Evolutionary conservation across 1,140 invertebrate species (phyloP).

Genomic region (Sinonovacula constricta): DNA sequence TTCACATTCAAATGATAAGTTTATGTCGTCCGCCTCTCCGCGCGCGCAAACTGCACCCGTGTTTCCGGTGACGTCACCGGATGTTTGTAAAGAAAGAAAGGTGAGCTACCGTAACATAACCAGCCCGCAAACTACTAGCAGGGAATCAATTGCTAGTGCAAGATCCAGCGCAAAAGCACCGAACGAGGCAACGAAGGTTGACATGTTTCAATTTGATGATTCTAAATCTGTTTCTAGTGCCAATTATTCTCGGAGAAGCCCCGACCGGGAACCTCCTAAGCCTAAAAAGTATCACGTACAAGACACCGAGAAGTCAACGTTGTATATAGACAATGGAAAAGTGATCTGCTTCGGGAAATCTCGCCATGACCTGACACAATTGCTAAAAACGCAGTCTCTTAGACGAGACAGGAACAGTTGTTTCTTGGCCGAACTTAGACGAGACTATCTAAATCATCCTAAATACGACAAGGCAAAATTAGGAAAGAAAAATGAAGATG

Average conservation of each 20-base stretch:
- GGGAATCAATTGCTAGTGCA: not conserved
- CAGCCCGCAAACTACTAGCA: not conserved
- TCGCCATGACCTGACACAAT: constrained; percentile 52
- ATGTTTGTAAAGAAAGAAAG: not conserved
- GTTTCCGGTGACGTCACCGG: constrained; percentile 37
- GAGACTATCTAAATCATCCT: constrained; percentile 63
- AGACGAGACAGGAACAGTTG: constrained; percentile 45
- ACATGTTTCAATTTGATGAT: constrained; percentile 44
- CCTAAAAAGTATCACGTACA: constrained; percentile 55
- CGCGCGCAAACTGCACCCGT: constrained; percentile 47
- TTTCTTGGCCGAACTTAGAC: constrained; percentile 62
- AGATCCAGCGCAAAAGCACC: constrained; percentile 3
- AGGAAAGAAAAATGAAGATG: constrained; percentile 14
- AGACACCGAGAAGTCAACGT: constrained; percentile 55
- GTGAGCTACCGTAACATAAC: not conserved
- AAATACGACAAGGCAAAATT: constrained; percentile 39
- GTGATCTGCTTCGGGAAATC: constrained; percentile 60
- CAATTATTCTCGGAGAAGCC: not conserved
- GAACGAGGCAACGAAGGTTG: constrained; percentile 31
- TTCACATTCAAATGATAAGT: not conserved
- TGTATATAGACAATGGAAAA: constrained; percentile 66
- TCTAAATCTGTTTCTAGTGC: constrained; percentile 36
- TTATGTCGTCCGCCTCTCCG: not conserved
- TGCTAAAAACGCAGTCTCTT: constrained; percentile 52
- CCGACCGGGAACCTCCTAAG: constrained; percentile 22